Evolutionary conservation across 2,797 vertebrate genomes (phyloP).

Genomic region (Sebastes nivosus): DNA sequence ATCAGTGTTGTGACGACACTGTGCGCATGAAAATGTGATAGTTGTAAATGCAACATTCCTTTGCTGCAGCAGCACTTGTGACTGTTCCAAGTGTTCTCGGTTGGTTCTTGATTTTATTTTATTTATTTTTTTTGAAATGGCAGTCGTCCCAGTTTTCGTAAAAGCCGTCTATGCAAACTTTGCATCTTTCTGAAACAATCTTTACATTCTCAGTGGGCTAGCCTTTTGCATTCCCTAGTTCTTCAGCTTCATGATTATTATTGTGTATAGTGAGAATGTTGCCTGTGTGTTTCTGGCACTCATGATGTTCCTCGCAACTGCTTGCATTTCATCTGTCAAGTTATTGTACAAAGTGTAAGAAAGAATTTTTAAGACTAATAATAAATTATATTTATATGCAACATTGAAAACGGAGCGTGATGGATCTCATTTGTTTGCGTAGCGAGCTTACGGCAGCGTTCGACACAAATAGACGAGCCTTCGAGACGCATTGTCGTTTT

Average conservation of each 20-base stretch:
- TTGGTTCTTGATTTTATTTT: conserved; percentile 27
- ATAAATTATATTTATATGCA: conserved; percentile 99
- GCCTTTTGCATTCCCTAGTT: conserved; percentile 80
- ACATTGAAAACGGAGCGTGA: conserved; percentile 81
- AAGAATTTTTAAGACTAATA: conserved; percentile 99
- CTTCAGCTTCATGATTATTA: conserved; percentile 69
- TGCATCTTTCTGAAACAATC: conserved; percentile 88
- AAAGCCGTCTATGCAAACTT: conserved; percentile 96
- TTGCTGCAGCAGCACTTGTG: conserved; percentile 55
- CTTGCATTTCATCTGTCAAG: conserved; percentile 93
- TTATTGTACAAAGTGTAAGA: conserved; percentile 99
- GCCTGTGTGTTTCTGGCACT: conserved; percentile 80
- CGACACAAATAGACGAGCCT: background rate
- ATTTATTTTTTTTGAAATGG: conserved; percentile 21
- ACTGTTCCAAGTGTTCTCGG: conserved; percentile 46
- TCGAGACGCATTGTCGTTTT: conserved; percentile 16
- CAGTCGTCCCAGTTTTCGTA: conserved; percentile 76
- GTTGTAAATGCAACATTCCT: conserved; percentile 68
- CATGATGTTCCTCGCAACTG: conserved; percentile 87
- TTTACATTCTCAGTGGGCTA: conserved; percentile 79
- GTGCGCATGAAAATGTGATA: conserved; percentile 44
- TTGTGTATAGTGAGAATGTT: conserved; percentile 88
- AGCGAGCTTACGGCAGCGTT: background rate
- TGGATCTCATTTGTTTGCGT: conserved; percentile 13
- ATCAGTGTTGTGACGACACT: conserved; percentile 45